A percentile compares a stretch with the other conserved stretches of the same genome.
Evolutionary conservation across 2,797 vertebrate species (phyloP).

Genomic region (Aselliscus stoliczkanus): DNA sequence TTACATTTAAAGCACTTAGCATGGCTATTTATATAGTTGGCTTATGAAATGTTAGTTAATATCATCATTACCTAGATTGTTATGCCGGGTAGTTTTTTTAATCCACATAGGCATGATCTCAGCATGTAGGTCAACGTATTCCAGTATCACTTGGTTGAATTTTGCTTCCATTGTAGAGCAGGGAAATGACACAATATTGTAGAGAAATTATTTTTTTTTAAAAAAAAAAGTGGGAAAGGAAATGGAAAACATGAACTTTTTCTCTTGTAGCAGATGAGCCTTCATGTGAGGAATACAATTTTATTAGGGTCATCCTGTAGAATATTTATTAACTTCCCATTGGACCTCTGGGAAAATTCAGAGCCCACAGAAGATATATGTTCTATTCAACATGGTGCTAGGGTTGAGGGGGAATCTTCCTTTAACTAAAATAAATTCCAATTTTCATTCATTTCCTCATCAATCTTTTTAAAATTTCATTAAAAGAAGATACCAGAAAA

Average conservation of each 20-base stretch:
- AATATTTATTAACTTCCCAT: background rate
- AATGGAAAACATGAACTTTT: background rate
- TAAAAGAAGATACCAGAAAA: conserved; percentile 25
- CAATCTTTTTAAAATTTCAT: conserved; percentile 54
- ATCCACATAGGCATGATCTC: background rate
- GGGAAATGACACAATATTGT: background rate
- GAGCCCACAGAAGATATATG: background rate
- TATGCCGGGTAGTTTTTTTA: background rate
- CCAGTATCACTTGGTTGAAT: background rate
- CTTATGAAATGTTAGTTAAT: conserved; percentile 54
- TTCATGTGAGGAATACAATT: background rate
- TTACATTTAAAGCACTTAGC: conserved; percentile 32
- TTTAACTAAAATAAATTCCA: conserved; percentile 43
- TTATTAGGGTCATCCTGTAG: background rate
- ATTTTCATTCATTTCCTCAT: conserved; percentile 54
- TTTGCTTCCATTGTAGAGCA: background rate
- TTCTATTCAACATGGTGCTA: background rate
- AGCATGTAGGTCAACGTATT: background rate
- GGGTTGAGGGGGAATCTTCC: background rate
- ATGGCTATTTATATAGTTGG: background rate
- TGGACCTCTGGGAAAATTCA: background rate
- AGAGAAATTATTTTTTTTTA: background rate
- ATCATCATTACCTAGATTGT: background rate
- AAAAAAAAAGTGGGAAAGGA: background rate
- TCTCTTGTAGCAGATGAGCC: background rate